Evolutionary conservation across 2,113 vertebrate genomes (phyloP), one percentile per base, ranked within the genome.

Genomic region (Eulemur rufifrons): DNA sequence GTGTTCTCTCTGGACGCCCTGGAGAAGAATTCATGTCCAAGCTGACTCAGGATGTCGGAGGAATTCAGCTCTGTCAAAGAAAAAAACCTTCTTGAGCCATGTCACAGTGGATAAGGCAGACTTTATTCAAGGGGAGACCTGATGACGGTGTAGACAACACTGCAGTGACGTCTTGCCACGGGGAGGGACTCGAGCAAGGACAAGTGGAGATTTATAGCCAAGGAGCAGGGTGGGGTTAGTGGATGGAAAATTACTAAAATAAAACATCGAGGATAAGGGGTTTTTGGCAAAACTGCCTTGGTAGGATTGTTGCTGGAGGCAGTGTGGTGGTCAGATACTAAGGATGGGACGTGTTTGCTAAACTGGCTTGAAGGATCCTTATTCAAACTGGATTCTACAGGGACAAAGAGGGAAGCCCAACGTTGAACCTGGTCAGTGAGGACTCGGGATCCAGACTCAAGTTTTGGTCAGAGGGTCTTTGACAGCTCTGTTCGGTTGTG

Each of bases 281-380:
- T 1, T 23, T n/a, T 63, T 10, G 37, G 21, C 32, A 13, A 54
- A 54, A 5, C 3, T 25, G 20, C 42, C 29, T 6, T n/a, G 47
- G 8, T 17, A 25, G 20, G 25, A 20, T 20, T 5, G 9, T 6
- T 56, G 71, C 61, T 77, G 25, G 8, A 56, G 8, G 63, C 37
- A 39, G 1, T 7, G 11, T 29, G 5, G 4, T 9, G 29, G 2
- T 25, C 7, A 27, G 39, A 4, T 9, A 13, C 9, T 5, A 45
- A 20, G 20, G 15, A 17, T 5, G 3, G 59, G 5, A 9, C 17
- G 29, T 2, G 6, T 34, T 34, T 17, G 20, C 25, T 6, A 52
- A n/a, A 29, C 18, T 61, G 25, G 1, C 17, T 20, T 50, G 17
- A 27, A 42, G 27, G 29, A 52, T 1, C 20, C 27, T 81, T 63